Evolutionary conservation across 2,797 vertebrate species (phyloP), one percentile per base, ranked within the genome.

Genomic region (Coregonus sp.): DNA sequence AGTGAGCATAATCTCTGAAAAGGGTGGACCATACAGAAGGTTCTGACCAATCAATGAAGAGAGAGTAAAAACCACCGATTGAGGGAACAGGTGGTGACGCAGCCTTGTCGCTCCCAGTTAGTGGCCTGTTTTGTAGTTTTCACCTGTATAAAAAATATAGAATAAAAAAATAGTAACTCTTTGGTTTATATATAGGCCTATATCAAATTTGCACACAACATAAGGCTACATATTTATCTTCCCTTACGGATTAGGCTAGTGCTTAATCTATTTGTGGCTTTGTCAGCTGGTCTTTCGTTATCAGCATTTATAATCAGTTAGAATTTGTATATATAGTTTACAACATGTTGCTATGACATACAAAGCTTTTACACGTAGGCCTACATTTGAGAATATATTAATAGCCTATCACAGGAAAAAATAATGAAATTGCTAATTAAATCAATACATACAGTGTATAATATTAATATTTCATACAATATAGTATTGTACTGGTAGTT

Each of bases 41-140:
- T 15, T 75, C 68, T 12, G 63, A 78, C 91, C 91, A 92, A 93
- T 93, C 72, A 16, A 2, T 5, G 5, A 15, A 0, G 16, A 31
- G 66, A 12, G 50, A 79, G 77, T 9, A 63, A 79, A 51, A 70
- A n/a, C 47, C 9, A 77, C 70, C 79, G 75, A 67, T 77, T 77
- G 61, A 65, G 66, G 75, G 78, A 86, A 84, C 87, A 92, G 89
- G 89, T 88, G 72, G 82, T 91, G 51, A 35, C 72, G 70, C 72
- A 7, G 35, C 65, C 35, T n/a, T 75, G 29, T 33, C 18, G 12
- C 5, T 35, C 31, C 65, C 65, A 33, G 31, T 59, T 20, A 20
- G n/a, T 56, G 18, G 12, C 25, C 65, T 12, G 0, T 67, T 63
- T 63, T 29, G 59, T 63, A 12, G 20, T 63, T 63, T 25, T 25